Evolutionary conservation across 2,888 invertebrate species (phyloP), one percentile per base, ranked within the genome.

Genomic region (Aphodius sticticus): DNA sequence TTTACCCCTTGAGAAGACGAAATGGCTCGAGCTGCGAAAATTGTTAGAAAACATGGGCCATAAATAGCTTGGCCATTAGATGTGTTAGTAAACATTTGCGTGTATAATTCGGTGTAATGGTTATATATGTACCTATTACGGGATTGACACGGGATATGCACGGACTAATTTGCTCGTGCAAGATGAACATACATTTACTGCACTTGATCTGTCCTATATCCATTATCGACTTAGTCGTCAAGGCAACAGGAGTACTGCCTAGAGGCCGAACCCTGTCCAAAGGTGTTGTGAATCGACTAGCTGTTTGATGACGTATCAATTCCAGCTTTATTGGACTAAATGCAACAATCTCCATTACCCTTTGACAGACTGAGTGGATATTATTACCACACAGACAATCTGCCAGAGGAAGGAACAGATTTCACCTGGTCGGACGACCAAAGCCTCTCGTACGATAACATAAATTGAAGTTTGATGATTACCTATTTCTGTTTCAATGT

Each of bases 201-300:
- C 35, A 16, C 72, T 74, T 15, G 36, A 74, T 74, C 74, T 74
- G 35, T 36, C 37, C 37, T n/a, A 35, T 37, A 26, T 74, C 74
- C 74, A 74, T 74, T 74, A 74, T 74, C 35, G 74, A 74, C 74
- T 74, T 74, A 74, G 74, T 74, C n/a, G 74, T 15, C 74, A 26
- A 35, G 74, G 74, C 36, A 74, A 74, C 74, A 35, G 26, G 26
- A 26, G 26, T 26, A 26, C 26, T 3, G 26, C 26, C 26, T 26
- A 3, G 26, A 26, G 36, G 35, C 26, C 71, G 12, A 74, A n/a
- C 36, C 16, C 12, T 9, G 36, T 35, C 74, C 37, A 37, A 74
- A 74, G 74, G 74, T 37, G 74, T 35, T 74, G 35, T n/a, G 36
- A 74, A 36, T 74, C n/a, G 74, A 37, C 36, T 53, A 53, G 53